Base-by-base conservation (phyloP, 1,140 invertebrate species). In the Anoplolepis gracilipes region DNA sequence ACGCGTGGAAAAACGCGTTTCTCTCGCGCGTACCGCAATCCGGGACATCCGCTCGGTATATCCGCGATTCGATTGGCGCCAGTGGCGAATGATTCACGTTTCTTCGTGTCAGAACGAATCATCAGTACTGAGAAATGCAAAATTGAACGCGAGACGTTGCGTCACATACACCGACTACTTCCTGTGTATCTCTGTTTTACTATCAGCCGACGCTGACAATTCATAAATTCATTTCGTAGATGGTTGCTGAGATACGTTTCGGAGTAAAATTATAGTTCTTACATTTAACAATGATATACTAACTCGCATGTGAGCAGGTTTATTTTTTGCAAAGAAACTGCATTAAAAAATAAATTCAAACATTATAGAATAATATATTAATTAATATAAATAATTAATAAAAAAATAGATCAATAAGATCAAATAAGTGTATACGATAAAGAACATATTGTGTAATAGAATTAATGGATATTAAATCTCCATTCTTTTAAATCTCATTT, bases 71-170 rank as follows among this genome's bases (percentile, higher is more conserved):
- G 79, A 89, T 79, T 76, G 88, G 88, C 88, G 88, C 88, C 88
- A 39, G 67, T 39, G 4, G 39, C 13, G 57, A 64, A 59, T 90
- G 88, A 90, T 22, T 90, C 88, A 90, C 25, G 0, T 16, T 28
- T 39, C 62, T 19, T 55, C 73, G 49, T 46, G 75, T 79, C 69
- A 42, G 46, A n/a, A 64, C 53, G 88, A 90, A 89, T 90, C 89
- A 89, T 90, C 78, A 4, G 73, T 90, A 90, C 89, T 11, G 65
- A 70, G 89, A 90, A 90, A 90, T 70, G 87, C 59, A 39, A 87
- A 87, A 85, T 87, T 78, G 79, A 73, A 70, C 85, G 42, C 70
- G 87, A 78, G 78, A 49, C 49, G 46, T 90, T 82, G 70, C 81
- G 79, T 90, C 88, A 87, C 11, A 16, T 59, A 33, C 19, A 42